Conservation (phyloP, 2,113 vertebrate genomes). For the Aegithalos caudatus region DNA sequence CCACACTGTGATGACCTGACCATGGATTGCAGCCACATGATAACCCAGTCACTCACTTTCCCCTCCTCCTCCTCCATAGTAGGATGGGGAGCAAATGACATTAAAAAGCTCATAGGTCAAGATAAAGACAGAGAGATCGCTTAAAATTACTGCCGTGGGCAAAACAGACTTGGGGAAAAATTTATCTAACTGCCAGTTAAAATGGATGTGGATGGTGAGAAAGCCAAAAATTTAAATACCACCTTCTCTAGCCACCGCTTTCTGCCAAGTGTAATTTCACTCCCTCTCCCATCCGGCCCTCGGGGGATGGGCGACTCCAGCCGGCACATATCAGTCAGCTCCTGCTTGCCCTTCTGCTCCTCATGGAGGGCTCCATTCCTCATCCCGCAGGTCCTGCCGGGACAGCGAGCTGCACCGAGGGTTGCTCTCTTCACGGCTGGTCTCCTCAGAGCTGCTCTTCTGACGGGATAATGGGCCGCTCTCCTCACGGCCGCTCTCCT, state of each 20-base stretch:
- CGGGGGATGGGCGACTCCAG: rapidly evolving
- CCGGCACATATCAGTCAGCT: too few species aligned
- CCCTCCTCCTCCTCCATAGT: background rate
- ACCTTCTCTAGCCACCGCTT: background rate
- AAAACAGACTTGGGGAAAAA: background rate
- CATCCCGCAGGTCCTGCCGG: too few species aligned
- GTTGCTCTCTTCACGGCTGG: too few species aligned
- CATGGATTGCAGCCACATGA: background rate
- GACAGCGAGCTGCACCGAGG: too few species aligned
- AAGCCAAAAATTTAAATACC: background rate
- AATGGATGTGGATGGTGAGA: background rate
- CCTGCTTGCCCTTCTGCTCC: background rate
- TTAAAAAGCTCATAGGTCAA: background rate
- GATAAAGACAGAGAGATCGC: background rate
- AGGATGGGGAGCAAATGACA: background rate
- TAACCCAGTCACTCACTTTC: background rate
- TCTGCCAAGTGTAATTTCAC: background rate
- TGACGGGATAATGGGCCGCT: background rate
- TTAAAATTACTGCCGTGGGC: background rate
- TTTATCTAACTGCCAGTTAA: background rate
- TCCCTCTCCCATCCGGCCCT: background rate
- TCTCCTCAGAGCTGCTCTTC: background rate
- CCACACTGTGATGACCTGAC: background rate
- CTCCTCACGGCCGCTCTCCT: background rate
- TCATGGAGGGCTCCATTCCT: background rate